phyloP scores from a whole-genome alignment of 2,888 invertebrate species.

The Caenorhabditis sp. region DNA sequence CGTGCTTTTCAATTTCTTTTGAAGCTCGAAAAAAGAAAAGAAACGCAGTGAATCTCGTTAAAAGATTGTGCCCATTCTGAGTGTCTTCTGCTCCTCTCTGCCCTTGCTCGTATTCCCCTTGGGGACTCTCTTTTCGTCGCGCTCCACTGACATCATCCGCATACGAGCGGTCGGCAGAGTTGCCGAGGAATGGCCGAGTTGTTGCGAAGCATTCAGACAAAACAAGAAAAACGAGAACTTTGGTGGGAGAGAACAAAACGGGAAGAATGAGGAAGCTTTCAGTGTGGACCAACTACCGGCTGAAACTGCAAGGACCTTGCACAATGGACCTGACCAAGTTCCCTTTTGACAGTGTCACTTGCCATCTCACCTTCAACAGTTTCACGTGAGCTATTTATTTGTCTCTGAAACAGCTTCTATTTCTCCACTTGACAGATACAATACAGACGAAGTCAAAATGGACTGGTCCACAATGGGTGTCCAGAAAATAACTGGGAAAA shows the following conservation, averaged over 20 bases:
- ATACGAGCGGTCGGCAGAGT: not conserved
- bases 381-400: slow-evolving; percentile 76
- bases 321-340: slow-evolving; percentile 81
- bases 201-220: slow-evolving; percentile 1
- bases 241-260: not conserved
- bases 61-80: slow-evolving; percentile 10
- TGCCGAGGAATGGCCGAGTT: not conserved
- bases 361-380: slow-evolving; percentile 82
- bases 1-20: slow-evolving; percentile 4
- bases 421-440: slow-evolving; percentile 73
- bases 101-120: not conserved
- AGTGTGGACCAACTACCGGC: slow-evolving; percentile 83
- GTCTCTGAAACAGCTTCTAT: slow-evolving; percentile 8
- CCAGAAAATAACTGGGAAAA: slow-evolving; percentile 81
- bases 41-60: slow-evolving; percentile 6
- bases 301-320: slow-evolving; percentile 82
- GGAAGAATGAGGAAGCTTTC: slow-evolving; percentile 20
- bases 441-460: slow-evolving; percentile 83
- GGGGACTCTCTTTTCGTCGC: slow-evolving; percentile 2
- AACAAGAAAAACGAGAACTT: not conserved
- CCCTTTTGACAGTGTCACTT: slow-evolving; percentile 83
- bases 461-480: slow-evolving; percentile 80
- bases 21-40: slow-evolving; percentile 1
- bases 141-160: slow-evolving; percentile 3
- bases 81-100: slow-evolving; percentile 1